Conservation (phyloP, 2,797 vertebrate genomes). For the Cirrhinus molitorella region DNA sequence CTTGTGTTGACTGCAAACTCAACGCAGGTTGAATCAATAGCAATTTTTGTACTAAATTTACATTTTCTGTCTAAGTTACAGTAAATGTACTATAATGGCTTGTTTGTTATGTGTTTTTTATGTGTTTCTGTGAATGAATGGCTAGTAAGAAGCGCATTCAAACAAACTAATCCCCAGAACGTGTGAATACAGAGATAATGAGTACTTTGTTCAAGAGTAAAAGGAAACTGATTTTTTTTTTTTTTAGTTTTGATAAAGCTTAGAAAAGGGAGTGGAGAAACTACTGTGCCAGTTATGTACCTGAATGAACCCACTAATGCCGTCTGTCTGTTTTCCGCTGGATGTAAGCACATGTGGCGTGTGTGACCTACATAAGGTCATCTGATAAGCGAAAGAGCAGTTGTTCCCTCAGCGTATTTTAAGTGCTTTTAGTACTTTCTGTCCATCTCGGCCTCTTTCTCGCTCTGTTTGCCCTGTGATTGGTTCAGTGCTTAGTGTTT, state of each 20-base stretch:
- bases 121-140: background rate
- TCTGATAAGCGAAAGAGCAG: conserved; percentile 34
- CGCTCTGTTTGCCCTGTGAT: background rate
- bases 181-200: background rate
- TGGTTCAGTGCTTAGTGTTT: conserved; percentile 28
- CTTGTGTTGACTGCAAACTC: background rate
- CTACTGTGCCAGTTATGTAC: conserved; percentile 16
- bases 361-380: conserved; percentile 37
- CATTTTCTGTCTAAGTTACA: background rate
- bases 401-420: conserved; percentile 37
- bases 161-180: background rate
- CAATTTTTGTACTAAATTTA: background rate
- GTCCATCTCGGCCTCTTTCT: conserved; percentile 28
- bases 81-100: background rate
- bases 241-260: background rate
- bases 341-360: conserved; percentile 2
- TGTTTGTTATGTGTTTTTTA: background rate
- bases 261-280: background rate
- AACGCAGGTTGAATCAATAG: conserved; percentile 1
- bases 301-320: background rate
- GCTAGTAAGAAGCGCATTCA: background rate
- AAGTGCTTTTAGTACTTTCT: conserved; percentile 8
- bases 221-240: background rate
- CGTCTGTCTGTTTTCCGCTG: conserved; percentile 1
- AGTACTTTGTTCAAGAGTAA: background rate